A percentile compares a stretch with the other conserved stretches of the same genome.
These are phyloP conservation scores for Polydrusus cervinus DNA, from an alignment of 2,888 invertebrate genomes.

Conservation along the genomic window DNA sequence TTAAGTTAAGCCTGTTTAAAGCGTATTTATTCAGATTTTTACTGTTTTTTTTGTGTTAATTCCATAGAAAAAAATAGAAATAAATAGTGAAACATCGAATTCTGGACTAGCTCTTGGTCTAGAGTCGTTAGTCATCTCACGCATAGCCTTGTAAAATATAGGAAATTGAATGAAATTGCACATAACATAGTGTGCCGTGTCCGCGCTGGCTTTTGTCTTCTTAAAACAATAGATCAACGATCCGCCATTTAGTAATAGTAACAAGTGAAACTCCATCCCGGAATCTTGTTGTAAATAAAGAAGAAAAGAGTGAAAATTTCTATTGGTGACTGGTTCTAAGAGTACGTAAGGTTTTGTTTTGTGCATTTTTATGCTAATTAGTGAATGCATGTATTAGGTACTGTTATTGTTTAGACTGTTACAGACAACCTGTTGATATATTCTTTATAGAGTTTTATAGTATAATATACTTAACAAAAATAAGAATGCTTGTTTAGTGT, in stretches of 20 bases:
- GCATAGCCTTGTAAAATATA: constrained; percentile 47
- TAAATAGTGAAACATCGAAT: neutral
- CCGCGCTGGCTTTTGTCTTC: constrained; percentile 39
- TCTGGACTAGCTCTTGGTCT: constrained; percentile 18
- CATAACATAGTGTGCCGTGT: constrained; percentile 30
- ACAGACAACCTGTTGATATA: too few relatives aligned
- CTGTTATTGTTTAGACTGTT: too few relatives aligned
- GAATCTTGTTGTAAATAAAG: constrained; percentile 19
- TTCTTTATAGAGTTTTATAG: too few relatives aligned
- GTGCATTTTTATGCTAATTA: constrained; percentile 28
- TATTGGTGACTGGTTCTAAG: constrained; percentile 17
- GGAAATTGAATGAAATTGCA: constrained; percentile 40
- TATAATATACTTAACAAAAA: too few relatives aligned
- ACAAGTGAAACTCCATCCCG: constrained; percentile 42
- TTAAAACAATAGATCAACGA: constrained; percentile 41
- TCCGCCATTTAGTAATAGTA: constrained; percentile 35
- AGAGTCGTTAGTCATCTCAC: constrained; percentile 14
- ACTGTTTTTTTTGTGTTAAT: neutral
- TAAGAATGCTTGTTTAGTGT: too few relatives aligned
- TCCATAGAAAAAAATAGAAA: neutral
- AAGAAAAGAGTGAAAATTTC: constrained; percentile 24
- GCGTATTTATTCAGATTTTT: neutral
- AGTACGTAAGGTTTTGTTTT: constrained; percentile 27
- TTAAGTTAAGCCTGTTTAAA: constrained; percentile 5
- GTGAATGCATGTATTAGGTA: neutral